Conservation (phyloP, 2,888 invertebrate species). For the Brachypterus glaber region DNA sequence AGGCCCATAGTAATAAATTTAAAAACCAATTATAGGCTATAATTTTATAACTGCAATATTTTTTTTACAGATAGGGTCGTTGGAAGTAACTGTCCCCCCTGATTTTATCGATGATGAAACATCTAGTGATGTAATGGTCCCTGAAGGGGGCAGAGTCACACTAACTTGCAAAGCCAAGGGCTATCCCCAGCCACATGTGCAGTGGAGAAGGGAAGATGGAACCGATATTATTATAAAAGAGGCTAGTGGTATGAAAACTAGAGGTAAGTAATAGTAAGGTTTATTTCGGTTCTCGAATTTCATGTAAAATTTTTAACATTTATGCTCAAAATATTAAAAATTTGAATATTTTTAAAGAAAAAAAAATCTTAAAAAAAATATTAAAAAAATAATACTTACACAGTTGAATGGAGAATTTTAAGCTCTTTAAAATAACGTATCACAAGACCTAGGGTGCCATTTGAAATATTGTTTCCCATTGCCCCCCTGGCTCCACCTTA, state of each 20-base stretch:
- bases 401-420: no score
- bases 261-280: conserved; percentile 26
- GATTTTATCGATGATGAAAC: conserved; percentile 80
- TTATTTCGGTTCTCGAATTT: background rate
- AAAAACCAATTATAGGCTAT: no score
- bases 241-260: conserved; percentile 44
- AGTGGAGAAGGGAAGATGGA: conserved; percentile 79
- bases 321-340: no score
- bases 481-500: no score
- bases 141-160: conserved; percentile 67
- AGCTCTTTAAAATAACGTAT: no score
- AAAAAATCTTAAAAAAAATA: no score
- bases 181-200: conserved; percentile 68
- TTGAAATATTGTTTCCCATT: no score
- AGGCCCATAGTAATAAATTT: no score
- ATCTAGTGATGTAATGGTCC: conserved; percentile 81
- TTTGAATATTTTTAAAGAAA: no score
- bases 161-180: conserved; percentile 66
- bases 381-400: no score
- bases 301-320: background rate
- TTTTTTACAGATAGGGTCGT: conserved; percentile 59
- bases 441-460: no score
- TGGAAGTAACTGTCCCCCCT: conserved; percentile 86
- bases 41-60: no score
- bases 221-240: conserved; percentile 70